Evolutionary conservation across 2,797 vertebrate genomes (phyloP), one percentile per base, ranked within the genome.

Genomic region (Phaenicophaeus curvirostris): DNA sequence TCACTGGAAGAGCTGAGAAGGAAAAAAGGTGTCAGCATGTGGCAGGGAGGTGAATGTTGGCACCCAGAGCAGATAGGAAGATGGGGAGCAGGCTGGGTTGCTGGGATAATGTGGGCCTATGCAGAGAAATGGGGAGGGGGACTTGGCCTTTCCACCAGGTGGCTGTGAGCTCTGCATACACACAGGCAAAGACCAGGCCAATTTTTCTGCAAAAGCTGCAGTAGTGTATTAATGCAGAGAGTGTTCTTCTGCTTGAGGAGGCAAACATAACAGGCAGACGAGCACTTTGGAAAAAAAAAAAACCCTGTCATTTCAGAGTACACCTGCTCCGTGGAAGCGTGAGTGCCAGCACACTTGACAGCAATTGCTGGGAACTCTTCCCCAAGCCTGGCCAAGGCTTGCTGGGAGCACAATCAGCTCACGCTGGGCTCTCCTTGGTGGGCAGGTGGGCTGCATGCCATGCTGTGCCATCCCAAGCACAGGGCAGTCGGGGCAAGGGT

Each of bases 201-300:
- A 13, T 46, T 39, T 57, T 90, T 86, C 80, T 57, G 55, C 57
- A 95, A 87, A 67, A 75, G 30, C 67, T 88, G 55, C 69, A 41
- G 48, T 39, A 18, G 12, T 81, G 39, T 91, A 83, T 81, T 87
- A 92, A 92, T 75, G 59, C 33, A 39, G 57, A 77, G 68, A 82
- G 57, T 25, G 33, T 53, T 94, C 74, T 96, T 96, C 95, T 90
- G 93, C 89, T 91, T 91, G 87, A 96, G 77, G 53, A 90, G 44
- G 67, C 85, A 93, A 79, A 90, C 50, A 93, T n/a, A 95, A 91
- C 81, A 85, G 53, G 73, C 73, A 81, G 85, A 88, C 0, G 2
- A 94, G 71, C 63, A 79, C 78, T 90, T 74, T 54, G 74, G 87
- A 65, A 39, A 55, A 61, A 39, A 55, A 61, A 81, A 65, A 0